phyloP scores from a whole-genome alignment of 1,140 invertebrate species.

The Dryas iulia region DNA sequence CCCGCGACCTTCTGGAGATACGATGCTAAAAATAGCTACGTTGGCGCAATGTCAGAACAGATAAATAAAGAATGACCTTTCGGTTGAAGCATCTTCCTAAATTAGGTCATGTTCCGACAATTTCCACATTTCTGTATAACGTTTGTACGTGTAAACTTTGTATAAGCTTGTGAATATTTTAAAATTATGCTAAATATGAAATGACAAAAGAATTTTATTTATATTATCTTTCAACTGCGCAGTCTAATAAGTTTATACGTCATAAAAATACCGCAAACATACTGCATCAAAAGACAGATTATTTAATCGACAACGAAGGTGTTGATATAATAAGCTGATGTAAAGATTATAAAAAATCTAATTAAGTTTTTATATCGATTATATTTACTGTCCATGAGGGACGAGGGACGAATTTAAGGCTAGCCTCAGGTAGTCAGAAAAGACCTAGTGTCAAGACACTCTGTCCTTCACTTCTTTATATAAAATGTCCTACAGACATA shows the following conservation, averaged over 20 bases:
- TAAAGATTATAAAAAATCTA: not conserved
- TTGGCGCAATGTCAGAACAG: conserved; percentile 26
- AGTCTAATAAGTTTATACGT: not conserved
- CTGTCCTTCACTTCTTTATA: no score
- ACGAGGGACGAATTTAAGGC: no score
- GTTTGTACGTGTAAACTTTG: not conserved
- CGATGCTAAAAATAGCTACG: conserved; percentile 38
- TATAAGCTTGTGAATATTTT: not conserved
- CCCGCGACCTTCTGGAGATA: conserved; percentile 32
- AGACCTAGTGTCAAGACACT: no score
- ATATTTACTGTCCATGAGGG: no score
- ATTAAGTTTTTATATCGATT: not conserved
- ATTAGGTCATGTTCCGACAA: conserved; percentile 20
- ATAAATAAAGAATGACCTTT: conserved; percentile 26
- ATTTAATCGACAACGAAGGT: not conserved
- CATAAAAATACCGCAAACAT: not conserved
- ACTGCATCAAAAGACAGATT: not conserved
- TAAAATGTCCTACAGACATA: no score
- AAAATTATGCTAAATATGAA: not conserved
- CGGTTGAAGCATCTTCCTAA: conserved; percentile 10
- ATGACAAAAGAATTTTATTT: not conserved
- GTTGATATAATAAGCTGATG: not conserved
- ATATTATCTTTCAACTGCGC: not conserved
- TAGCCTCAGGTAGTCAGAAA: no score
- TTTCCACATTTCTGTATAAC: not conserved